phyloP scores from a whole-genome alignment of 2,797 vertebrate genomes.

The Takifugu ocellatus region DNA sequence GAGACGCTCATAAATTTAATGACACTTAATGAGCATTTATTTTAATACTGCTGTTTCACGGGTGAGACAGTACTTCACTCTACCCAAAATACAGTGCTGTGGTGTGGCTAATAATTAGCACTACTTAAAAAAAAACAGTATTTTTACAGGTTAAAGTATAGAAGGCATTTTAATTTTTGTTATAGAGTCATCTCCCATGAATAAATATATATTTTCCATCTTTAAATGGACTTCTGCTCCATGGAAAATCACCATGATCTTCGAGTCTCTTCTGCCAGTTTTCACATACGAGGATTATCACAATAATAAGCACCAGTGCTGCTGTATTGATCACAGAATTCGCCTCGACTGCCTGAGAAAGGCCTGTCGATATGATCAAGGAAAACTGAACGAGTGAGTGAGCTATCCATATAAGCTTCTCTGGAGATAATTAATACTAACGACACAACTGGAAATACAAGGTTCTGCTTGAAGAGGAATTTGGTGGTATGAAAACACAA shows the following conservation, averaged over 20 bases:
- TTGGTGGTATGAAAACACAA: slow-evolving; percentile 20
- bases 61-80: slow-evolving; percentile 28
- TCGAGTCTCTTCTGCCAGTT: slow-evolving; percentile 38
- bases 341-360: slow-evolving; percentile 67
- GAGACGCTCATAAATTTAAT: slow-evolving; percentile 45
- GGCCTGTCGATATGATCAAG: slow-evolving; percentile 67
- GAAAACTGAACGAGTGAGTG: slow-evolving; percentile 56
- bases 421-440: slow-evolving; percentile 65
- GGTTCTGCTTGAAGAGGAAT: slow-evolving; percentile 34
- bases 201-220: neutral
- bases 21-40: slow-evolving; percentile 40
- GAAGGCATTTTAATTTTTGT: too few relatives aligned
- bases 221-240: slow-evolving; percentile 1
- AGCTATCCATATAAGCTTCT: slow-evolving; percentile 59
- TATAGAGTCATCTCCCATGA: too few relatives aligned
- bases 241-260: slow-evolving; percentile 13
- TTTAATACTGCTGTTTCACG: slow-evolving; percentile 15
- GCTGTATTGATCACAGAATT: slow-evolving; percentile 69
- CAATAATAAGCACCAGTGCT: slow-evolving; percentile 64
- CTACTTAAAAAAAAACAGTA: too few relatives aligned
- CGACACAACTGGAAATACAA: slow-evolving; percentile 17
- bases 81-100: slow-evolving; percentile 31
- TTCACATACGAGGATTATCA: slow-evolving; percentile 59
- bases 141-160: too few relatives aligned
- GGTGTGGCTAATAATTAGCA: neutral